phyloP scores from a whole-genome alignment of 2,888 invertebrate genomes.

The Trichogramma evanescens region DNA sequence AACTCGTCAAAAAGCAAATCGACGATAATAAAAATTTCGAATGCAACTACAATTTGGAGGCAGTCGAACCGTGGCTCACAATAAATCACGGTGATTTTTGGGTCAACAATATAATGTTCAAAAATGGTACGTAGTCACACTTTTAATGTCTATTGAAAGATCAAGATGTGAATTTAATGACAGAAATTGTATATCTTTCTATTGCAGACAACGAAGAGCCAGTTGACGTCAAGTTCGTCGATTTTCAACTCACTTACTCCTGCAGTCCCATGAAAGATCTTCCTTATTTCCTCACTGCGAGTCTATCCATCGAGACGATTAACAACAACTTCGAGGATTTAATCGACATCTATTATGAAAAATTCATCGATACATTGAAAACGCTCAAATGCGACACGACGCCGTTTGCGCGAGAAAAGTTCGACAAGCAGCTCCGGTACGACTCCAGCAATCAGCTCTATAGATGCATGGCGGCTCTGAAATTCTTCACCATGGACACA shows the following conservation, averaged over 20 bases:
- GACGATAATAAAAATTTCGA: no score
- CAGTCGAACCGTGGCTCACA: no score
- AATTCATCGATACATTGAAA: conserved; percentile 47
- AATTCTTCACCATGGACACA: conserved; percentile 3
- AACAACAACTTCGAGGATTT: conserved; percentile 49
- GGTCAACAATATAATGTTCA: no score
- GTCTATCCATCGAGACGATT: conserved; percentile 46
- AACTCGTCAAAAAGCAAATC: neutral
- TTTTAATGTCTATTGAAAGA: no score
- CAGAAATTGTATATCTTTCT: neutral
- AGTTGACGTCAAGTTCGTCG: conserved; percentile 53
- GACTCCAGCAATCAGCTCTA: conserved; percentile 29
- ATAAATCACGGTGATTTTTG: no score
- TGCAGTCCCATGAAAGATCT: conserved; percentile 52
- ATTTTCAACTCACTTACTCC: conserved; percentile 54
- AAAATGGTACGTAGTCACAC: no score
- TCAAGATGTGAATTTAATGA: no score
- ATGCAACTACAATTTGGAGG: no score
- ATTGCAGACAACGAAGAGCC: conserved; percentile 28
- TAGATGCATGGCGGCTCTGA: conserved; percentile 20
- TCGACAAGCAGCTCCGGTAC: conserved; percentile 26
- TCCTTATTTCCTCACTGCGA: conserved; percentile 53
- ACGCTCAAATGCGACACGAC: conserved; percentile 42
- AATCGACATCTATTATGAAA: conserved; percentile 50
- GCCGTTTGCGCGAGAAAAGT: conserved; percentile 27